A percentile compares a stretch with the other conserved stretches of the same genome.
Evolutionary conservation across 2,797 vertebrate species (phyloP).

Genomic region (Halcyon smyrnensis): DNA sequence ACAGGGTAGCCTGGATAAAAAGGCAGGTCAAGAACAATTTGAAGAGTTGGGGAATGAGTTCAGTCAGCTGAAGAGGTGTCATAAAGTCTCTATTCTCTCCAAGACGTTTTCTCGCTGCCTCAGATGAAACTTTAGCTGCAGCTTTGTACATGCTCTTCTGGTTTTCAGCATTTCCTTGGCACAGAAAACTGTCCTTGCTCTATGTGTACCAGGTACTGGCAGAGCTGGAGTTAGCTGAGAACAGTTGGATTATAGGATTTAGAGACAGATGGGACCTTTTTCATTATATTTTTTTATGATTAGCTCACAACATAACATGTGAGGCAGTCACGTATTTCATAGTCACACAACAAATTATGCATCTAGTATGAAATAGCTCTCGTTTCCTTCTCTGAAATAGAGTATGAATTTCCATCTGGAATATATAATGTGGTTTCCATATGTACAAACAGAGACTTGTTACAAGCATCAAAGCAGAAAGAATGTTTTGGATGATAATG

Average conservation of each 20-base stretch:
- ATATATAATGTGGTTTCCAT: slow-evolving; percentile 47
- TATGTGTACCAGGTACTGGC: slow-evolving; percentile 20
- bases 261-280: slow-evolving; percentile 58
- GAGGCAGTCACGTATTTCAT: slow-evolving; percentile 61
- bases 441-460: slow-evolving; percentile 51
- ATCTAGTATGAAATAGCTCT: slow-evolving; percentile 37
- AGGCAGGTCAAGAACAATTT: slow-evolving; percentile 36
- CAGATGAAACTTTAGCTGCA: background rate
- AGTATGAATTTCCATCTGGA: slow-evolving; percentile 61
- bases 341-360: slow-evolving; percentile 65
- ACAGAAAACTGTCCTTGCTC: background rate
- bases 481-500: background rate
- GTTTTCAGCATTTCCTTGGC: background rate
- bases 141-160: background rate
- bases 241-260: slow-evolving; percentile 58
- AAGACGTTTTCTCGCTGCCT: background rate
- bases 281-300: slow-evolving; percentile 26
- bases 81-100: background rate
- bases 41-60: slow-evolving; percentile 7
- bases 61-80: slow-evolving; percentile 24
- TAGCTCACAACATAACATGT: slow-evolving; percentile 22
- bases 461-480: slow-evolving; percentile 21
- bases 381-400: slow-evolving; percentile 35
- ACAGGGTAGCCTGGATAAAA: background rate
- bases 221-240: slow-evolving; percentile 36